phyloP scores from a whole-genome alignment of 2,113 vertebrate genomes.

The Cheirogaleus medius region DNA sequence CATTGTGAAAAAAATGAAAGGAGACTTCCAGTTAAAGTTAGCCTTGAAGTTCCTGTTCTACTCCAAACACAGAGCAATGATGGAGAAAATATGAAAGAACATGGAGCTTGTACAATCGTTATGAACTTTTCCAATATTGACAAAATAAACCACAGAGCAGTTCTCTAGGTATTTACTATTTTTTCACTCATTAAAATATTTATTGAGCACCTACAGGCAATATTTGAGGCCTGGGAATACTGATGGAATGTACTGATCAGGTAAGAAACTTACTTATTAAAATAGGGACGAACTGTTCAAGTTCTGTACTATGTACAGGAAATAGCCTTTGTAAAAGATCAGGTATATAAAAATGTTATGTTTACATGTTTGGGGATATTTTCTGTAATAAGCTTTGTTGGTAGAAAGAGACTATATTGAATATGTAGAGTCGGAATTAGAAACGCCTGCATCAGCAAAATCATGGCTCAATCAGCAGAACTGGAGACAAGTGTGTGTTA shows the following conservation, averaged over 20 bases:
- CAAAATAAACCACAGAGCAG: slow-evolving; percentile 32
- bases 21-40: background rate
- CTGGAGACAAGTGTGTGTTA: background rate
- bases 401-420: slow-evolving; percentile 30
- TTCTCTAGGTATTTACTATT: background rate
- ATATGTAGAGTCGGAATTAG: slow-evolving; percentile 37
- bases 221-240: slow-evolving; percentile 32
- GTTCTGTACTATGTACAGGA: background rate
- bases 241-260: background rate
- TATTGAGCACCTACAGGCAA: background rate
- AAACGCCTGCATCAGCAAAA: slow-evolving; percentile 44
- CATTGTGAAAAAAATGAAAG: background rate
- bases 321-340: background rate
- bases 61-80: background rate
- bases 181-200: slow-evolving; percentile 30
- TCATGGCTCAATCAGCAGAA: slow-evolving; percentile 19
- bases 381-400: slow-evolving; percentile 39
- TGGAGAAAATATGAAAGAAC: background rate
- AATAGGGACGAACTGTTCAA: background rate
- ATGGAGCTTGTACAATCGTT: background rate
- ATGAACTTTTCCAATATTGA: background rate
- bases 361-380: background rate
- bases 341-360: background rate
- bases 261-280: slow-evolving; percentile 10
- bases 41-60: background rate